A percentile compares a stretch with the other conserved stretches of the same genome.
Evolutionary conservation across 1,140 invertebrate species (phyloP).

Genomic region (Drosophila mayri): DNA sequence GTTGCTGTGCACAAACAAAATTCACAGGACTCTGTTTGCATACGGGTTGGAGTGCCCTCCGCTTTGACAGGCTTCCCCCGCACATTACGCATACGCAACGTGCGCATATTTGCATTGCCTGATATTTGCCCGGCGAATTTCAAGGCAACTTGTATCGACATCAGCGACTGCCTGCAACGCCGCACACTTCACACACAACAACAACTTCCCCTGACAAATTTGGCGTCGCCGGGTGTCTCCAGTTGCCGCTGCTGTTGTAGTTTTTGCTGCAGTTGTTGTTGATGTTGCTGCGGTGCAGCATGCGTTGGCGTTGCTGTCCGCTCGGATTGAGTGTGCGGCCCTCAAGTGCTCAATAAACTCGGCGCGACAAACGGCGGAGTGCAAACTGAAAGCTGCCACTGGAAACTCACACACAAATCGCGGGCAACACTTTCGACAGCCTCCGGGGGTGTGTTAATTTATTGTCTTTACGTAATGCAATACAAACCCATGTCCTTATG

Average conservation of each 20-base stretch:
- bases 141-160: constrained; percentile 57
- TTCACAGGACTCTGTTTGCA: constrained; percentile 31
- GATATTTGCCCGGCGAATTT: constrained; percentile 61
- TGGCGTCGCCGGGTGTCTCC: constrained; percentile 28
- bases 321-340: constrained; percentile 59
- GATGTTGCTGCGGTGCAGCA: constrained; percentile 28
- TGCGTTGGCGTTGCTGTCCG: constrained; percentile 27
- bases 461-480: constrained; percentile 48
- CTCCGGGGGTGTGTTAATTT: constrained; percentile 47
- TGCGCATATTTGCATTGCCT: constrained; percentile 72
- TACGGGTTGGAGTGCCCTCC: constrained; percentile 28
- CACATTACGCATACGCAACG: constrained; percentile 64
- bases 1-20: constrained; percentile 34
- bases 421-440: constrained; percentile 32
- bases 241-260: constrained; percentile 5
- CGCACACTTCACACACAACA: constrained; percentile 18
- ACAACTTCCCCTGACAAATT: constrained; percentile 64
- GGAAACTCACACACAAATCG: constrained; percentile 39
- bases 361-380: constrained; percentile 36
- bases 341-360: constrained; percentile 77
- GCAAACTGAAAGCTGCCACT: constrained; percentile 36
- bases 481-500: constrained; percentile 1
- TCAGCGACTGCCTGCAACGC: constrained; percentile 54
- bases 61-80: constrained; percentile 20
- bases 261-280: not conserved